Evolutionary conservation across 2,797 vertebrate genomes (phyloP).

Genomic region (Artibeus jamaicensis): DNA sequence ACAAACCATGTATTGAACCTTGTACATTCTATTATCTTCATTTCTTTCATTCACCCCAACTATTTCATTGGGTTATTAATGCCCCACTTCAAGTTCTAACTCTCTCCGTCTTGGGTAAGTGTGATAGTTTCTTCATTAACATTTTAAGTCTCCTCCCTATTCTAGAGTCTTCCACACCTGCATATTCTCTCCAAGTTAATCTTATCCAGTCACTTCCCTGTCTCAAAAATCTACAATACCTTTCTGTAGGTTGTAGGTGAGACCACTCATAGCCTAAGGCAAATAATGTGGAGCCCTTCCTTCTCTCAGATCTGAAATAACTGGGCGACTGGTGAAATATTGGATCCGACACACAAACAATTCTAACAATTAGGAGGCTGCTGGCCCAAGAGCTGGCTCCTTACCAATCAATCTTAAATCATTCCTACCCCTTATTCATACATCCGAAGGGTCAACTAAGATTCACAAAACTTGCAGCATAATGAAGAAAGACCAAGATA

Average conservation of each 20-base stretch:
- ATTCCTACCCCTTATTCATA: background rate
- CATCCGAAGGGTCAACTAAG: background rate
- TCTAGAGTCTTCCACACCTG: background rate
- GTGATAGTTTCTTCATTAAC: background rate
- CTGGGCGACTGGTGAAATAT: background rate
- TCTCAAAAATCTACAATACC: background rate
- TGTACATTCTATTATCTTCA: background rate
- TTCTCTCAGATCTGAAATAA: background rate
- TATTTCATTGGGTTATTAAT: background rate
- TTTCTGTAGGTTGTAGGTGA: background rate
- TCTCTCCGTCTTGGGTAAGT: background rate
- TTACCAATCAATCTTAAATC: background rate
- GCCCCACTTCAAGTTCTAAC: background rate
- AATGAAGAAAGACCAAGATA: slow-evolving; percentile 23
- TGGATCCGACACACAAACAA: background rate
- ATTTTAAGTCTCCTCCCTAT: background rate
- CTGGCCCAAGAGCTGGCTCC: background rate
- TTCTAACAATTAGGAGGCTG: background rate
- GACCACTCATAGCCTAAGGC: background rate
- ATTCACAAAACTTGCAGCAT: background rate
- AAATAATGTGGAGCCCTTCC: background rate
- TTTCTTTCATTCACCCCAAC: background rate
- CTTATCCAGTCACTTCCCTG: background rate
- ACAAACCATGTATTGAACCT: background rate
- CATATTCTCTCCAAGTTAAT: background rate